A percentile compares a stretch with the other conserved stretches of the same genome.
phyloP scores from a whole-genome alignment of 2,113 vertebrate genomes.

The Syrrhaptes paradoxus region DNA sequence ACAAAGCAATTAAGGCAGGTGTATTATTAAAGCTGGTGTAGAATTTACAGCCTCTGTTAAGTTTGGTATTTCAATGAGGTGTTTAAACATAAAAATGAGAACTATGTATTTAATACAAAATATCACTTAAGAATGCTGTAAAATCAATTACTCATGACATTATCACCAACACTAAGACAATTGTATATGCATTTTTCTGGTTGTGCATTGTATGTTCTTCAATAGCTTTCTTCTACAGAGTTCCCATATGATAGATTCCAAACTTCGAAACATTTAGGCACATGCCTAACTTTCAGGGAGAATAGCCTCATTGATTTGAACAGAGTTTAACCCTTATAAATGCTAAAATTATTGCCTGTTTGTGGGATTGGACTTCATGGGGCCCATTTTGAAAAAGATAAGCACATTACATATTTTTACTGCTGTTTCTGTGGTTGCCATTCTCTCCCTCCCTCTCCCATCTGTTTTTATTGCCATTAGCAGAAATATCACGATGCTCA shows the following conservation, averaged over 20 bases:
- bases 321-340: background rate
- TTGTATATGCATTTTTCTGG: background rate
- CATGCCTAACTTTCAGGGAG: background rate
- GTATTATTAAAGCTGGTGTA: background rate
- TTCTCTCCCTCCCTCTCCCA: background rate
- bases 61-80: background rate
- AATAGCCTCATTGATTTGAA: constrained; percentile 13
- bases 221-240: background rate
- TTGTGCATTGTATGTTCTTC: background rate
- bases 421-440: background rate
- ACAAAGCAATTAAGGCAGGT: background rate
- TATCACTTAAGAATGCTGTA: background rate
- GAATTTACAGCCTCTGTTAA: background rate
- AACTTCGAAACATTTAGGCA: constrained; percentile 16
- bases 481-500: background rate
- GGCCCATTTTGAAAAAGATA: background rate
- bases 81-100: constrained; percentile 15
- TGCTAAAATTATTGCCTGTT: background rate
- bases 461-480: background rate
- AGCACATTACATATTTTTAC: background rate
- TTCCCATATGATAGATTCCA: background rate
- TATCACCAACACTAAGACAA: background rate
- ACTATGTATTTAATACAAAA: background rate
- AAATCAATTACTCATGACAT: constrained; percentile 10
- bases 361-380: background rate